phyloP scores from a whole-genome alignment of 2,888 invertebrate genomes.

The Stenodema calcarata region DNA sequence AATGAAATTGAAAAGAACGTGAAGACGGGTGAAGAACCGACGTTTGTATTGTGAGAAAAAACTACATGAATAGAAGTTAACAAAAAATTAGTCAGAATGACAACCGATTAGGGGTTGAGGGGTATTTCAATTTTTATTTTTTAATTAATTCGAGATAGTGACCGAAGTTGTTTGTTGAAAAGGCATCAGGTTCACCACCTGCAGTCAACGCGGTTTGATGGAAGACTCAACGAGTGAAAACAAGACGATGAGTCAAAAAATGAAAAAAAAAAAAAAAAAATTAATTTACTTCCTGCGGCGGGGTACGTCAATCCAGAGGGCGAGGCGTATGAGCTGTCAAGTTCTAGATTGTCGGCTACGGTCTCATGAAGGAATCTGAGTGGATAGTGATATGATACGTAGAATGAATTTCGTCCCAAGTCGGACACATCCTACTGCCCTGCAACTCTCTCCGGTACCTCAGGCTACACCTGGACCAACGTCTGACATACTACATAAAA shows the following conservation, averaged over 20 bases:
- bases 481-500: too few species aligned
- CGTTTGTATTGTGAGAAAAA: background rate
- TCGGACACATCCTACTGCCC: too few species aligned
- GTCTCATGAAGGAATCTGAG: too few species aligned
- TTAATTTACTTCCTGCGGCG: constrained; percentile 25
- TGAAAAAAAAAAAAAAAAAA: background rate
- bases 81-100: background rate
- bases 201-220: constrained; percentile 19
- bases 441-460: too few species aligned
- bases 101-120: background rate
- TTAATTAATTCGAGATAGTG: background rate
- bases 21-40: background rate
- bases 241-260: background rate
- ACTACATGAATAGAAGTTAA: background rate
- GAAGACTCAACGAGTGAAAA: background rate
- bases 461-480: too few species aligned
- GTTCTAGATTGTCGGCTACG: too few species aligned
- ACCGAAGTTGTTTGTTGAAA: background rate
- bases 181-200: constrained; percentile 20
- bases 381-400: too few species aligned
- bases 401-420: too few species aligned
- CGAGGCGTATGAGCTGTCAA: too few species aligned
- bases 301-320: constrained; percentile 3
- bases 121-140: background rate
- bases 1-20: background rate